Conservation (phyloP, 2,888 invertebrate species). For the Coleophora deauratella region DNA sequence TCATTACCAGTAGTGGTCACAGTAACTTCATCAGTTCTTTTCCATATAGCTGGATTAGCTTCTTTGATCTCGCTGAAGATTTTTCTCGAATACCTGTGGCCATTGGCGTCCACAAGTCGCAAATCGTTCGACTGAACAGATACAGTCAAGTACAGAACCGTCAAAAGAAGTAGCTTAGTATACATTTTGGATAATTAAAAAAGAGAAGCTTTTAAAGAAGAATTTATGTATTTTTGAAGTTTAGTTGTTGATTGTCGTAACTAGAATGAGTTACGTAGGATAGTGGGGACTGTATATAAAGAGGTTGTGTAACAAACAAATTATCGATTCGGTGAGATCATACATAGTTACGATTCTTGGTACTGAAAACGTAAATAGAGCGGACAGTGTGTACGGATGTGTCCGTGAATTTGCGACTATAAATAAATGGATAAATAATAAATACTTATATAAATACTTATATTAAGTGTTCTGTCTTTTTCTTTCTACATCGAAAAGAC, state of each 20-base stretch:
- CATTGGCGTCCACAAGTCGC: constrained; percentile 26
- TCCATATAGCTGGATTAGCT: constrained; percentile 53
- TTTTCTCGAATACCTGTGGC: constrained; percentile 26
- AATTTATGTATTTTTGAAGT: background rate
- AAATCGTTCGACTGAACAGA: constrained; percentile 4
- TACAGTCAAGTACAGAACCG: background rate
- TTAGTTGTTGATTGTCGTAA: background rate
- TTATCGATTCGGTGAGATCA: constrained; percentile 13
- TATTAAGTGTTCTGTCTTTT: too few species aligned
- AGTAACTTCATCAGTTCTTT: constrained; percentile 42
- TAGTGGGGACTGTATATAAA: constrained; percentile 8
- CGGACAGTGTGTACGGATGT: constrained; percentile 1
- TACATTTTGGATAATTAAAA: constrained; percentile 11
- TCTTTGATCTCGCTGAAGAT: constrained; percentile 47
- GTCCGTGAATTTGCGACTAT: background rate
- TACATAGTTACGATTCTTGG: constrained; percentile 6
- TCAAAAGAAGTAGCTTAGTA: constrained; percentile 5
- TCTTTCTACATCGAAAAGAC: too few species aligned
- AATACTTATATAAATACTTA: too few species aligned
- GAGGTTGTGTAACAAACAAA: constrained; percentile 9
- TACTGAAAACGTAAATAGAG: constrained; percentile 9
- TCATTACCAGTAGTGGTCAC: constrained; percentile 39
- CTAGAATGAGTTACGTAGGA: constrained; percentile 2
- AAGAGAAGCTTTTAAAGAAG: too few species aligned
- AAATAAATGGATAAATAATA: too few species aligned